Conservation (phyloP, 2,888 invertebrate genomes). For the Rhamphomyia laevipes region DNA sequence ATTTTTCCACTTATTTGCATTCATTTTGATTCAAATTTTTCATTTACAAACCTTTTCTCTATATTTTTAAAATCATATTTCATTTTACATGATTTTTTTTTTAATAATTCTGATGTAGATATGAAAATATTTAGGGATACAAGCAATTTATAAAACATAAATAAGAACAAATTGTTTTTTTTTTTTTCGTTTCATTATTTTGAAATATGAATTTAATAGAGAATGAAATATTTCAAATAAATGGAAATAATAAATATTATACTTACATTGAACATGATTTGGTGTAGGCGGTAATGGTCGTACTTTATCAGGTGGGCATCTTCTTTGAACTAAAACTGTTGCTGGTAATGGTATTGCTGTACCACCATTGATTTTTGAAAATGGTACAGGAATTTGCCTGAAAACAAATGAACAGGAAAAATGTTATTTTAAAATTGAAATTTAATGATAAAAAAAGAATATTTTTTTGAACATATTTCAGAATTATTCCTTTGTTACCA, state of each 20-base stretch:
- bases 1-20: too few species aligned
- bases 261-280: constrained; percentile 41
- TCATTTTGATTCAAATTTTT: too few species aligned
- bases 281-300: constrained; percentile 62
- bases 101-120: neutral
- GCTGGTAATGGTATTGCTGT: constrained; percentile 72
- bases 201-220: too few species aligned
- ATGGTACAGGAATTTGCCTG: constrained; percentile 58
- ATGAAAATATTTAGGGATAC: neutral
- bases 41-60: neutral
- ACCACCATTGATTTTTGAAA: constrained; percentile 45
- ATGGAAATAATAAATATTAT: constrained; percentile 1
- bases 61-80: neutral
- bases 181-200: neutral
- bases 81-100: neutral
- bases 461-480: too few species aligned
- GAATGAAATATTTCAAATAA: too few species aligned
- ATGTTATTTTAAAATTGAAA: too few species aligned
- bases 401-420: constrained; percentile 25
- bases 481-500: too few species aligned
- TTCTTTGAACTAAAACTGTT: constrained; percentile 60
- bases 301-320: constrained; percentile 68
- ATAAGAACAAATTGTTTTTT: neutral
- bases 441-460: too few species aligned
- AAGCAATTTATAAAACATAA: neutral